phyloP scores from a whole-genome alignment of 2,888 invertebrate genomes.

The Cancer borealis region DNA sequence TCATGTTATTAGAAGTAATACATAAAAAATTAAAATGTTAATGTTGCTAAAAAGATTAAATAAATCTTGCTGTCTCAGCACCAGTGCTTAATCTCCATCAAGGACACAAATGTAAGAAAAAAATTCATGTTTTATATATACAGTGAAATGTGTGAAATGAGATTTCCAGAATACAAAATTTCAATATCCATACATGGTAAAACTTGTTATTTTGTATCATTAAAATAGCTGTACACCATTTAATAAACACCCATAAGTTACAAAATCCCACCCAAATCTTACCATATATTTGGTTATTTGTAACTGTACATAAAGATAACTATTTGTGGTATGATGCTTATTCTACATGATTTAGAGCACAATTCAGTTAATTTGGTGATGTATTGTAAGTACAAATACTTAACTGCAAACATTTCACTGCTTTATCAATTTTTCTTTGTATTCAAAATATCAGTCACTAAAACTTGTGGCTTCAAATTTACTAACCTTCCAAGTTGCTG shows the following conservation, averaged over 20 bases:
- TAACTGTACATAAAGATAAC: not conserved
- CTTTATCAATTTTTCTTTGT: not conserved
- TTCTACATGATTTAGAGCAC: not conserved
- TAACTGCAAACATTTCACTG: not conserved
- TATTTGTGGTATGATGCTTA: not conserved
- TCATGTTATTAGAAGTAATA: not conserved
- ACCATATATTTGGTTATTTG: slow-evolving; percentile 30
- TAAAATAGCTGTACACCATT: not conserved
- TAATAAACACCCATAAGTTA: not conserved
- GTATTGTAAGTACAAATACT: not conserved
- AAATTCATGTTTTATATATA: not conserved
- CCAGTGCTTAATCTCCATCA: not conserved
- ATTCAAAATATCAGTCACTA: slow-evolving; percentile 1
- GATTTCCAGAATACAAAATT: slow-evolving; percentile 2
- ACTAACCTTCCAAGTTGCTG: slow-evolving; percentile 55
- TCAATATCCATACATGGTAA: slow-evolving; percentile 9
- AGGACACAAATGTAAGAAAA: slow-evolving; percentile 26
- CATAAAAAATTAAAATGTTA: not conserved
- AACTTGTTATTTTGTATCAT: slow-evolving; percentile 11
- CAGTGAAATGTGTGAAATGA: not conserved
- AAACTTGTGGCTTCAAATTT: slow-evolving; percentile 55
- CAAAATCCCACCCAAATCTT: not conserved
- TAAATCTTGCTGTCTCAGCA: not conserved
- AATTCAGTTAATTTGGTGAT: not conserved
- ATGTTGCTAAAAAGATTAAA: not conserved